These are phyloP conservation scores for Zelleria hepariella DNA, from an alignment of 2,888 invertebrate genomes.

Conservation along the genomic window DNA sequence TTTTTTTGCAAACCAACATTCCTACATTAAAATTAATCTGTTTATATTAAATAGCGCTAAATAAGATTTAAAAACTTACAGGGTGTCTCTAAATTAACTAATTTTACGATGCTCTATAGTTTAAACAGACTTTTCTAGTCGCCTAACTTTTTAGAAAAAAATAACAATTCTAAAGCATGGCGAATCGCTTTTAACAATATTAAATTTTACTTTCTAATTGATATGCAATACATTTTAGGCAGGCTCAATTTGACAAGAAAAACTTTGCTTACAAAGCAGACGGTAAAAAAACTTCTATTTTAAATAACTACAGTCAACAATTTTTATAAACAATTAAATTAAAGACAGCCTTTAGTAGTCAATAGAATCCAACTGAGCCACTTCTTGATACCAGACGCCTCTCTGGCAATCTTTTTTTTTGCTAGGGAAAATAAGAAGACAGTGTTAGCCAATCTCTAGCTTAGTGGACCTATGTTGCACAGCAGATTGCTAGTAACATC, in stretches of 20 bases:
- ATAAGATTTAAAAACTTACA: slow-evolving; percentile 39
- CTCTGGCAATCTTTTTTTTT: too few relatives aligned
- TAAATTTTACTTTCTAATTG: slow-evolving; percentile 33
- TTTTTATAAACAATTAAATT: too few relatives aligned
- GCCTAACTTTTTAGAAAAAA: background rate
- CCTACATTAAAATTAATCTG: too few relatives aligned
- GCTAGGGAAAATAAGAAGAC: too few relatives aligned
- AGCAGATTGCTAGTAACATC: too few relatives aligned
- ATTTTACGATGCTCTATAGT: slow-evolving; percentile 25
- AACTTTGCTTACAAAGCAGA: background rate
- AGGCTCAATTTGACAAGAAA: slow-evolving; percentile 41
- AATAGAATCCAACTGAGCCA: too few relatives aligned
- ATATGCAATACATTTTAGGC: slow-evolving; percentile 69
- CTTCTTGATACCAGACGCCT: too few relatives aligned
- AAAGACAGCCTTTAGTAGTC: too few relatives aligned
- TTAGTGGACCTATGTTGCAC: too few relatives aligned
- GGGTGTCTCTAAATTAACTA: slow-evolving; percentile 36
- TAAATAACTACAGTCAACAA: background rate
- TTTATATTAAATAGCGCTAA: background rate
- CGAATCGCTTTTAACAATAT: slow-evolving; percentile 23
- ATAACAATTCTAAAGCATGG: slow-evolving; percentile 7
- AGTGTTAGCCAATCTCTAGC: too few relatives aligned
- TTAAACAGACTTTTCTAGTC: background rate
- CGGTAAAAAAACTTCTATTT: background rate
- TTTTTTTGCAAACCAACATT: slow-evolving; percentile 36